Conservation (phyloP, 2,888 invertebrate species). For the Chironomus riparius region DNA sequence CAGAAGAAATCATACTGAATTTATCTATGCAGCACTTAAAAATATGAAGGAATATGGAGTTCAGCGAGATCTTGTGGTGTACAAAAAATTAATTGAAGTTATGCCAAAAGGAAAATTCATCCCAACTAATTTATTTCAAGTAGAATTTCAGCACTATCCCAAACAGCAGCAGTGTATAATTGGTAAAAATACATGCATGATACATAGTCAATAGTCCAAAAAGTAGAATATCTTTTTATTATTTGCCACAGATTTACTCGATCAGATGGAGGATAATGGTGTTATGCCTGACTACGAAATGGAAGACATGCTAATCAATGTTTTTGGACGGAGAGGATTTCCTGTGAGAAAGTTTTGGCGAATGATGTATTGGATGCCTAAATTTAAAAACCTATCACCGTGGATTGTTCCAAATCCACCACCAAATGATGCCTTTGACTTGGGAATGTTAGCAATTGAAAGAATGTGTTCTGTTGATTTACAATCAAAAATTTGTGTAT, state of each 20-base stretch:
- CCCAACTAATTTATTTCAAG: conserved; percentile 71
- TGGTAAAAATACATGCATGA: too few relatives aligned
- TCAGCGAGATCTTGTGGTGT: conserved; percentile 74
- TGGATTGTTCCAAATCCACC: conserved; percentile 56
- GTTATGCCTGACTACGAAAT: conserved; percentile 88
- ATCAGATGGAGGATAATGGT: conserved; percentile 89
- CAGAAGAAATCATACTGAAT: conserved; percentile 83
- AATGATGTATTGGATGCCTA: conserved; percentile 89
- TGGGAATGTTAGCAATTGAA: conserved; percentile 73
- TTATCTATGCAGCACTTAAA: conserved; percentile 81
- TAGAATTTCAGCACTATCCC: conserved; percentile 88
- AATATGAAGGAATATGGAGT: conserved; percentile 87
- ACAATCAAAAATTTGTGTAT: conserved; percentile 54
- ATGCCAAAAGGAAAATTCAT: conserved; percentile 85
- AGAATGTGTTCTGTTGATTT: conserved; percentile 78
- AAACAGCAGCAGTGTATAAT: conserved; percentile 91
- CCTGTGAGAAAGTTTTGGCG: conserved; percentile 67
- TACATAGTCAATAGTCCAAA: too few relatives aligned
- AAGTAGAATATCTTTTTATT: too few relatives aligned
- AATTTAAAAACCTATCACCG: conserved; percentile 82
- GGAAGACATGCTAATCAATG: conserved; percentile 68
- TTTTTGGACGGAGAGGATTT: conserved; percentile 71
- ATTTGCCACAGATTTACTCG: conserved; percentile 53
- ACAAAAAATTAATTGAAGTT: conserved; percentile 75
- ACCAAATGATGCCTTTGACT: conserved; percentile 65